A percentile compares a stretch with the other conserved stretches of the same genome.
Conservation (phyloP, 2,113 vertebrate species). For the human (Homo sapiens) region GRCh38 chr2:86240501-86241000, state of each 20-base stretch:
- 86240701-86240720: neutral
- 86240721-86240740: neutral
- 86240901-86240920: neutral
- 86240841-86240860: neutral
- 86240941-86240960: neutral
- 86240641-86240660: neutral
- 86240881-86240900: neutral
- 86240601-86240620: neutral
- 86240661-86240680: neutral
- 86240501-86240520: fast-evolving
- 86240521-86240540: fast-evolving
- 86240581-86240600: neutral
- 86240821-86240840: neutral
- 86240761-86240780: fast-evolving
- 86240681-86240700: neutral
- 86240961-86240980: neutral
- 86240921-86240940: neutral
- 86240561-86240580: neutral
- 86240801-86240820: neutral
- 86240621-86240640: neutral
- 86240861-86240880: neutral
- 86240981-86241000: neutral
- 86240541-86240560: neutral
- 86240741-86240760: neutral
- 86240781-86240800: neutral